Percentiles rank a stretch among this genome's conserved stretches.
Conservation (phyloP, 2,113 vertebrate species). For the Synchiropus splendidus region DNA sequence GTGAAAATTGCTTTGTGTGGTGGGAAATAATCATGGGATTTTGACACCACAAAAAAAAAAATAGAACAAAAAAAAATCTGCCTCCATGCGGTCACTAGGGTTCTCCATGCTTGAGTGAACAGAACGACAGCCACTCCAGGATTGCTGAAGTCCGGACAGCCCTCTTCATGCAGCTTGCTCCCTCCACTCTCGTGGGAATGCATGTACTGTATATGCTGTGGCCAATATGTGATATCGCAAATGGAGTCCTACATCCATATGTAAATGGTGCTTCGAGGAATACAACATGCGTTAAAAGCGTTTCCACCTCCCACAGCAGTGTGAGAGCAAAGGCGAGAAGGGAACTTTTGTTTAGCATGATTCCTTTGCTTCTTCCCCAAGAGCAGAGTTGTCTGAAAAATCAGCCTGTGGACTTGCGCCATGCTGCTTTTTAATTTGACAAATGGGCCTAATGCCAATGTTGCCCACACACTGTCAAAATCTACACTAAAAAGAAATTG, state of each 20-base stretch:
- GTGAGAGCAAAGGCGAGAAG: conserved; percentile 12
- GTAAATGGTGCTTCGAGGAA: too few species aligned
- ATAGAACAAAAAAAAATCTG: not conserved
- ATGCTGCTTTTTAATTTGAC: conserved; percentile 53
- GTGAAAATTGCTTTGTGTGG: too few species aligned
- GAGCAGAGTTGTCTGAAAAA: conserved; percentile 37
- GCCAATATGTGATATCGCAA: too few species aligned
- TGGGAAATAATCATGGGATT: too few species aligned
- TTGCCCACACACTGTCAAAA: conserved; percentile 49
- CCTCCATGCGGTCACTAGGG: conserved; percentile 31
- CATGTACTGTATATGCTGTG: too few species aligned
- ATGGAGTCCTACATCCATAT: too few species aligned
- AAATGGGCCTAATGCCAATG: conserved; percentile 42
- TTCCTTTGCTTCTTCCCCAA: conserved; percentile 36
- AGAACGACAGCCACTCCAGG: conserved; percentile 35
- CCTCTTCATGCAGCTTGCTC: conserved; percentile 8
- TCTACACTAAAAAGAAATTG: conserved; percentile 35
- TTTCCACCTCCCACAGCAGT: conserved; percentile 12
- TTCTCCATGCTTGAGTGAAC: conserved; percentile 40
- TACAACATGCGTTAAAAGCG: not conserved
- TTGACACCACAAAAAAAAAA: too few species aligned
- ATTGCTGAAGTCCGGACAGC: conserved; percentile 18
- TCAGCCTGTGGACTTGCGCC: conserved; percentile 31
- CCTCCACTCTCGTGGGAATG: too few species aligned
- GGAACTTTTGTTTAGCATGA: conserved; percentile 37